Base-by-base conservation (phyloP, 2,888 invertebrate genomes). In the Cinara cedri region DNA sequence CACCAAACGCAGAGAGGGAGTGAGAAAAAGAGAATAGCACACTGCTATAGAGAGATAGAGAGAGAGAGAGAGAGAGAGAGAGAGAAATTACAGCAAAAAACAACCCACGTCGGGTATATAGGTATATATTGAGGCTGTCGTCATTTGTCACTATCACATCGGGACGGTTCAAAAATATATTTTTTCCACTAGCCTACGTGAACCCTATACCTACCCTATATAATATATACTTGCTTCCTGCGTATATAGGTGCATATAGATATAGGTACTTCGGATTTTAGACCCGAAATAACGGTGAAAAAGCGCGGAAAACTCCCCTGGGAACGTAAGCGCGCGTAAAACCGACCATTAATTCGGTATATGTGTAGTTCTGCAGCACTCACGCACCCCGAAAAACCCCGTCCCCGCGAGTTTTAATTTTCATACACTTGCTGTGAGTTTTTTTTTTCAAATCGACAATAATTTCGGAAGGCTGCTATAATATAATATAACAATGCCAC, bases 141-240 rank as follows among this genome's bases (percentile, higher is more conserved):
- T 76, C 66, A 68, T 76, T 76, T 76, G 76, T 68, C 76, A 76
- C 76, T 76, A 66, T 76, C 76, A 76, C 68, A 57, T 68, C 26
- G 65, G 46, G 26, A 68, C 46, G 55, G 66, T 76, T 68, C 76
- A 68, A 68, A 75, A 76, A 76, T 66, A 26, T 68, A 76, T 76
- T 76, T 76, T 76, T 44, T 66, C 55, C 66, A 16, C 66, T 66
- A 44, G 14, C 34, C 19, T 16, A 51, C 13, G 24, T 51, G 16
- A 8, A 68, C 42, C 21, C n/a, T 63, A n/a, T 63, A 63, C 14
- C 8, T 51, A n/a, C n/a, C n/a, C n/a, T n/a, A n/a, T n/a, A n/a
- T n/a, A n/a, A n/a, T n/a, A n/a, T 26, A 8, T 21, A 51, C 42
- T 13, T 26, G 16, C 10, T 14, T 49, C 3, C 42, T 21, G 10